Conservation (phyloP, 2,888 invertebrate genomes). For the Capitulum mitella region DNA sequence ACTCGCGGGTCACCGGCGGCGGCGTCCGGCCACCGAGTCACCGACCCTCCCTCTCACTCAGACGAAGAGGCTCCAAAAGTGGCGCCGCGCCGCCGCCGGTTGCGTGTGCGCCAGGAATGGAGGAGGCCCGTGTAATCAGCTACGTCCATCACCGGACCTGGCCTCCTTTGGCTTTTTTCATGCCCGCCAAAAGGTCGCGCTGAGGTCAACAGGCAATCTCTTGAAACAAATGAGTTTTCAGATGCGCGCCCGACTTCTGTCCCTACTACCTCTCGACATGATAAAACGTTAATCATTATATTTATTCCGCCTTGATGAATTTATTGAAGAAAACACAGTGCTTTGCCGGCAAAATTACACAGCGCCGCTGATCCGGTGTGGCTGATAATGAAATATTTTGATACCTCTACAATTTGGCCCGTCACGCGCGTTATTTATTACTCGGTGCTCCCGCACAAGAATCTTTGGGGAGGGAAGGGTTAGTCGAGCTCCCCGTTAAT, state of each 20-base stretch:
- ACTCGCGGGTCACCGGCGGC: no score
- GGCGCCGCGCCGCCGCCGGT: background rate
- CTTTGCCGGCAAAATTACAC: conserved; percentile 12
- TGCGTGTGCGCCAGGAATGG: conserved; percentile 12
- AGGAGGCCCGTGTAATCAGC: background rate
- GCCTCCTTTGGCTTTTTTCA: background rate
- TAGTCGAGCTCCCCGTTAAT: conserved; percentile 19
- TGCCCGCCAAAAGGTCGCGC: conserved; percentile 7
- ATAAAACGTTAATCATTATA: conserved; percentile 23
- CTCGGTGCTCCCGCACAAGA: background rate
- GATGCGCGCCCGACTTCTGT: conserved; percentile 9
- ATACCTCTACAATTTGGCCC: conserved; percentile 17
- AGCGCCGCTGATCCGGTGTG: background rate
- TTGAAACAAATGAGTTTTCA: conserved; percentile 10
- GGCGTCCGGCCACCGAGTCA: no score
- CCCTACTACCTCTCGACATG: conserved; percentile 17
- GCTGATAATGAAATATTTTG: conserved; percentile 24
- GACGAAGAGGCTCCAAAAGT: no score
- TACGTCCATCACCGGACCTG: background rate
- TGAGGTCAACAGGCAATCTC: conserved; percentile 8
- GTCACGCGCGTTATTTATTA: background rate
- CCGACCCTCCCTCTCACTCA: no score
- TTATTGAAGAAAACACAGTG: conserved; percentile 22
- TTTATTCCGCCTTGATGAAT: conserved; percentile 21
- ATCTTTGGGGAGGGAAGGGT: background rate